Percentiles rank a stretch among this genome's conserved stretches.
Evolutionary conservation across 1,140 invertebrate genomes (phyloP).

Genomic region (Trialeurodes vaporariorum): DNA sequence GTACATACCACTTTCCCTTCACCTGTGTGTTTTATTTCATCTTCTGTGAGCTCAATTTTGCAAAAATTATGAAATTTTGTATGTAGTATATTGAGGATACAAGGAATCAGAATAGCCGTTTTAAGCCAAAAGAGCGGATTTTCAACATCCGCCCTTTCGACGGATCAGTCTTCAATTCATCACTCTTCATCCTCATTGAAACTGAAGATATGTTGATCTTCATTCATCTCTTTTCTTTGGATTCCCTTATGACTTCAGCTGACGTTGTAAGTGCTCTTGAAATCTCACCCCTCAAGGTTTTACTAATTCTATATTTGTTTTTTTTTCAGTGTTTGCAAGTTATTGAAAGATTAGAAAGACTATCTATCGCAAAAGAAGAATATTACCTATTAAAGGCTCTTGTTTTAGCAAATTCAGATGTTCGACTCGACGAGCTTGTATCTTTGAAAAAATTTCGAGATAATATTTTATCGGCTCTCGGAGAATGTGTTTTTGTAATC

Average conservation of each 20-base stretch:
- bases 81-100: too few species aligned
- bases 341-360: conserved; percentile 69
- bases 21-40: background rate
- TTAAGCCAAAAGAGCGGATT: too few species aligned
- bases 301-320: conserved; percentile 13
- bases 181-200: background rate
- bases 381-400: conserved; percentile 87
- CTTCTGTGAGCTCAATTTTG: too few species aligned
- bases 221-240: background rate
- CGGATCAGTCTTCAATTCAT: background rate
- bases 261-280: conserved; percentile 9
- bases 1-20: background rate
- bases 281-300: background rate
- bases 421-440: conserved; percentile 70
- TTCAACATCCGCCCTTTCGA: too few species aligned
- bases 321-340: conserved; percentile 62
- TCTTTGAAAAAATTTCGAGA: conserved; percentile 78
- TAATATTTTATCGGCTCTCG: conserved; percentile 67
- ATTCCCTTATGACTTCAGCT: background rate
- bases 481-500: conserved; percentile 70
- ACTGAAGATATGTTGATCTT: background rate
- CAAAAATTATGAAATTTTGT: too few species aligned
- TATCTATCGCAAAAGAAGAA: conserved; percentile 76
- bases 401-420: conserved; percentile 83
- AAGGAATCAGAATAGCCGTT: too few species aligned